These are phyloP conservation scores for Eupelmus urozonus DNA, from an alignment of 2,888 invertebrate genomes.

Conservation along the genomic window DNA sequence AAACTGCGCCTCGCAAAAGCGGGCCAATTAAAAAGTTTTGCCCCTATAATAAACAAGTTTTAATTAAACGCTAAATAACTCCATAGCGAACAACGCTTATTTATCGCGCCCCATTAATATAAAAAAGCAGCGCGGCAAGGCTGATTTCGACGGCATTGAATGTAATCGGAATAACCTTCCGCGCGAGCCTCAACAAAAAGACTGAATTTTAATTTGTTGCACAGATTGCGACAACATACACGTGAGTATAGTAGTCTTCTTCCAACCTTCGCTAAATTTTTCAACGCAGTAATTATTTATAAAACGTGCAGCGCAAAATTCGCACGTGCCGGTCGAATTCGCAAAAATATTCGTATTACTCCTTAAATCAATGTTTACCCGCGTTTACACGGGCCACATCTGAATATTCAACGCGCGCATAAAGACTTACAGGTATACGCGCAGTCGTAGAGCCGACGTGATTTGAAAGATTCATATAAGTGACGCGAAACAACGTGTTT, in stretches of 20 bases:
- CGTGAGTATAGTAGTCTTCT: too few species aligned
- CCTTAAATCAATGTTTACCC: too few species aligned
- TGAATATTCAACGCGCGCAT: too few species aligned
- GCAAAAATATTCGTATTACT: too few species aligned
- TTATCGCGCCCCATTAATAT: not conserved
- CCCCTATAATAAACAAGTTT: conserved; percentile 1
- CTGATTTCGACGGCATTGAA: not conserved
- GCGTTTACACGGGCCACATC: too few species aligned
- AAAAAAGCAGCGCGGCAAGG: not conserved
- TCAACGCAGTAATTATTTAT: too few species aligned
- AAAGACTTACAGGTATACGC: too few species aligned
- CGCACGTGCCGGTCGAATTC: too few species aligned
- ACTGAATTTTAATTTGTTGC: not conserved
- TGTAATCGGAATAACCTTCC: not conserved
- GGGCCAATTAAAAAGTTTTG: not conserved
- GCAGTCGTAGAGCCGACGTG: not conserved
- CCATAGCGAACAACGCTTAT: not conserved
- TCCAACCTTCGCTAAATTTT: too few species aligned
- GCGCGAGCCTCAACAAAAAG: not conserved
- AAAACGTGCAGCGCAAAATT: too few species aligned
- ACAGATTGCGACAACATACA: too few species aligned
- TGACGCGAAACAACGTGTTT: too few species aligned
- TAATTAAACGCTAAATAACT: not conserved
- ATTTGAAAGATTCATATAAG: conserved; percentile 21
- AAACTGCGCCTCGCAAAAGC: not conserved